Evolutionary conservation across 2,797 vertebrate genomes (phyloP), one percentile per base, ranked within the genome.

Genomic region (Trachops cirrhosus): DNA sequence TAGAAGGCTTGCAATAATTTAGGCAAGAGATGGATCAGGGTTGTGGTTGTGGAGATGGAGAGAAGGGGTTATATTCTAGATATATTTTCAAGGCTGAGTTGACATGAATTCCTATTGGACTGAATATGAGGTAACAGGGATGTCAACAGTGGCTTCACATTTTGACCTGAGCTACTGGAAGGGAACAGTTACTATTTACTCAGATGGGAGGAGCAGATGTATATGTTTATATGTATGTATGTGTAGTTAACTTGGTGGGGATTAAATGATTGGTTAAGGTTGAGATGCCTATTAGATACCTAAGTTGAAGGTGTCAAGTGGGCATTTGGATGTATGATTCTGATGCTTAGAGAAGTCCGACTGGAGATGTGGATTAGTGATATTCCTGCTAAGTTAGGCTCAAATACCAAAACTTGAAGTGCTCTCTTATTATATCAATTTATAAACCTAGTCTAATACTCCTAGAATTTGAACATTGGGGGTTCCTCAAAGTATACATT

Each of bases 321-420:
- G 14, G 11, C 41, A 54, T 97, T 85, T 86, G 73, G 32, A 80
- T 18, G 26, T 50, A 34, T 5, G 48, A 57, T 83, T 90, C n/a
- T 92, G 73, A 74, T 94, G 44, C 57, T 90, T 82, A 68, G 32
- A 79, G 50, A 82, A 50, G 5, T 78, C 70, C 89, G 21, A 6
- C 8, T 86, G 15, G 89, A 86, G 52, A 86, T 86, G 87, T 37
- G 67, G 59, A 89, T 71, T 15, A 67, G 16, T 94, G 22, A 74
- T 88, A 34, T 32, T 86, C 9, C 50, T 92, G 79, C 24, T 67
- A 75, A 93, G 15, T 64, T 54, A 52, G 34, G 21, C 87, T 92
- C 46, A 79, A 70, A 75, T 78, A 37, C 34, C 41, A 91, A 95
- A 94, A 87, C 24, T 83, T 78, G 71, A 80, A 96, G 73, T 83